phyloP scores from a whole-genome alignment of 2,888 invertebrate genomes.

The Habrosyne pyritoides region DNA sequence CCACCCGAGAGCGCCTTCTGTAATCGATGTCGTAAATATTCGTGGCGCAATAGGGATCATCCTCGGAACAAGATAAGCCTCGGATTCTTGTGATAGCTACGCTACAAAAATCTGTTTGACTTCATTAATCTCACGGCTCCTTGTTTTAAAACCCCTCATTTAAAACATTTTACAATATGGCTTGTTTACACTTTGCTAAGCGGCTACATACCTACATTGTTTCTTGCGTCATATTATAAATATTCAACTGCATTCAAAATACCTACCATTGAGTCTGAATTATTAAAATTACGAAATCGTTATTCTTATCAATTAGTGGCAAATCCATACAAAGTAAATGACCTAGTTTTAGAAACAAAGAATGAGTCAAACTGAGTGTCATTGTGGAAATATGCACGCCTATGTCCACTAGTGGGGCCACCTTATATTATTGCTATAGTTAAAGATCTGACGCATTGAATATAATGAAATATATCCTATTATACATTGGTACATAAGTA shows the following conservation, averaged over 20 bases:
- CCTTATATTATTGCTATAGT: not conserved
- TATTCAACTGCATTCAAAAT: conserved; percentile 2
- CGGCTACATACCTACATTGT: not conserved
- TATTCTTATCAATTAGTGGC: conserved; percentile 56
- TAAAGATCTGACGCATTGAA: too few relatives aligned
- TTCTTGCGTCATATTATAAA: conserved; percentile 5
- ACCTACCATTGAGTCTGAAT: not conserved
- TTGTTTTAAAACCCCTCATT: not conserved
- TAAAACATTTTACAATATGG: not conserved
- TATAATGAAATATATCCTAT: too few relatives aligned
- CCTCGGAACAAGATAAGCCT: conserved; percentile 63
- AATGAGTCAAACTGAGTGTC: conserved; percentile 66
- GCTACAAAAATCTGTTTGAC: conserved; percentile 47
- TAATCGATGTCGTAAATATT: conserved; percentile 70
- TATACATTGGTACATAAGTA: too few relatives aligned
- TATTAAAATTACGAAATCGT: conserved; percentile 29
- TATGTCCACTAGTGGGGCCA: conserved; percentile 11
- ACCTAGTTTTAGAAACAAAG: conserved; percentile 71
- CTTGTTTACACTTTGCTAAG: not conserved
- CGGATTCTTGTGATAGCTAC: conserved; percentile 40
- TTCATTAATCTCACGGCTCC: conserved; percentile 44
- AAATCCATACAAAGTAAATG: conserved; percentile 65
- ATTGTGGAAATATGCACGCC: conserved; percentile 56
- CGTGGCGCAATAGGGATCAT: conserved; percentile 72
- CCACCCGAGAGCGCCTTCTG: conserved; percentile 62